These are phyloP conservation scores for Aphis craccivora DNA, from an alignment of 1,140 invertebrate species.

Conservation along the genomic window DNA sequence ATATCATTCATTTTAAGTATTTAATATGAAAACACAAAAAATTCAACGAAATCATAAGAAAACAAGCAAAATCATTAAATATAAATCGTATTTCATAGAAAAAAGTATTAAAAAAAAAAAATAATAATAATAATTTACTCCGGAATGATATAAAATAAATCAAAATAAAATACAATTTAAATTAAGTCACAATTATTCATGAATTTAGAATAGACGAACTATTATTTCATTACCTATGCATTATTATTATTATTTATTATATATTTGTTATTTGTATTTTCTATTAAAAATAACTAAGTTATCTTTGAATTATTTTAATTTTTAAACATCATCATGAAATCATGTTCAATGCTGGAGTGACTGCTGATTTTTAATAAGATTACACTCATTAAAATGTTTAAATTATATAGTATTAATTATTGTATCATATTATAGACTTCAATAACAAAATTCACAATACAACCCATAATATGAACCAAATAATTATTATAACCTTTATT, in stretches of 20 bases:
- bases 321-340: neutral
- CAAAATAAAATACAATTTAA: neutral
- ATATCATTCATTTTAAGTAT: neutral
- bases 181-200: neutral
- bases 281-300: neutral
- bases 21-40: neutral
- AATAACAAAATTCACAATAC: neutral
- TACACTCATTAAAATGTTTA: neutral
- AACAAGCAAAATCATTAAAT: neutral
- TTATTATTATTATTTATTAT: neutral
- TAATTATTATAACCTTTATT: neutral
- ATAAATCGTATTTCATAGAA: neutral
- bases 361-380: neutral
- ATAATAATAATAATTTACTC: neutral
- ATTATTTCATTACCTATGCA: neutral
- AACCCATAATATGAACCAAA: no score
- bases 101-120: no score
- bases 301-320: neutral
- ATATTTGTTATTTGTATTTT: neutral
- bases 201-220: neutral
- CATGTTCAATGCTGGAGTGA: neutral
- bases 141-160: neutral
- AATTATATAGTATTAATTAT: neutral
- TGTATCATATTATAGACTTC: neutral
- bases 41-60: neutral